Evolutionary conservation across 2,113 vertebrate species (phyloP), one percentile per base, ranked within the genome.

Genomic region (Cyrtonyx montezumae): DNA sequence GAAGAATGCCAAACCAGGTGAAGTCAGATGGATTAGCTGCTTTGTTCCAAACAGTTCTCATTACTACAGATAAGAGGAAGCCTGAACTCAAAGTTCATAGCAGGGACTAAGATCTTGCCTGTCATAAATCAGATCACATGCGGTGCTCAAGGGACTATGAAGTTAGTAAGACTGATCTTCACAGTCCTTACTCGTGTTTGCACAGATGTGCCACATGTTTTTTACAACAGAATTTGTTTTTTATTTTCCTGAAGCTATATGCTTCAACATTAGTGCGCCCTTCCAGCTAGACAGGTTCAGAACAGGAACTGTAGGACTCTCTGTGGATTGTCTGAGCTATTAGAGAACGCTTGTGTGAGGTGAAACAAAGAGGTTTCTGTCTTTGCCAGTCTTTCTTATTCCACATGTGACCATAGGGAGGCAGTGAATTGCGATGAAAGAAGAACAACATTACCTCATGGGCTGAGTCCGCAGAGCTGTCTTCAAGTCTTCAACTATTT

Each of bases 401-500:
- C 81, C 85, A 78, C 67, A 86, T 49, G 43, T 83, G 65, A 87
- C 56, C 42, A 9, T 12, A 46, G 63, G 70, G 48, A 84, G 68
- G 61, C 62, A 53, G 46, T 6, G 78, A 85, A 58, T 12, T 36
- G 71, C 3, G 75, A 73, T 56, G 37, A 95, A 88, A 84, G 69
- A 61, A 0, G 0, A 84, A 79, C 59, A 59, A 8, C 82, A 87
- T 96, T 96, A 99, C 99, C 99, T 99, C 99, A 99, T 99, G 58
- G 99, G 99, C 76, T 99, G 99, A 76, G 99, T 99, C 66, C 99
- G 98, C 49, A 99, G 98, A 16, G 99, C 99, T 22, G 99, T 99
- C 97, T 99, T 99, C 92, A 99, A 98, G 97, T 99, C 99, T 96
- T 99, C 99, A 95, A 99, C 99, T 48, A 99, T 98, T 96, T 99